Evolutionary conservation across 2,797 vertebrate species (phyloP).

Genomic region (Mus spretus): DNA sequence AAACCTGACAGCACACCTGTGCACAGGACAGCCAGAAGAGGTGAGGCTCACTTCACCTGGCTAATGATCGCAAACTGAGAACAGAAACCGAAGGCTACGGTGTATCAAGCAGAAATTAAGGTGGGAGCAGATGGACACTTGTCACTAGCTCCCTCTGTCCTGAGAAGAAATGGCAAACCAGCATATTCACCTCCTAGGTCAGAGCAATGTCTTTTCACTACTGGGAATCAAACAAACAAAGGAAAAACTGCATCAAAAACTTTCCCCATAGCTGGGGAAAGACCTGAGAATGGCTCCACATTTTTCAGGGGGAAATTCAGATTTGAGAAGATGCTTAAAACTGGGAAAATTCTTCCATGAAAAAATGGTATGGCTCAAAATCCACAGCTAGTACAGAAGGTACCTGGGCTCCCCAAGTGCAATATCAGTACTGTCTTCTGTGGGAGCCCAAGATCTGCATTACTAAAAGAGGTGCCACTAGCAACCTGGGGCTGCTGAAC

Average conservation of each 20-base stretch:
- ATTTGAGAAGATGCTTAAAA: not conserved
- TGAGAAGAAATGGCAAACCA: not conserved
- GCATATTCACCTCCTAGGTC: not conserved
- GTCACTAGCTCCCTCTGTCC: not conserved
- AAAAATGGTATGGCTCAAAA: not conserved
- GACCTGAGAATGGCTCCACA: not conserved
- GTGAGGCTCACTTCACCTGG: not conserved
- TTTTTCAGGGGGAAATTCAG: not conserved
- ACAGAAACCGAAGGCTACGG: not conserved
- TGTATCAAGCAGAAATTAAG: not conserved
- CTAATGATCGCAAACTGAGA: not conserved
- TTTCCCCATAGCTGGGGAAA: constrained; percentile 19
- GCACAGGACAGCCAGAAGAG: not conserved
- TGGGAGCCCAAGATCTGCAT: not conserved
- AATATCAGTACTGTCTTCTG: not conserved
- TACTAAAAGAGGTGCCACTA: not conserved
- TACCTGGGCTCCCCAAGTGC: not conserved
- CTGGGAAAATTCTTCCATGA: not conserved
- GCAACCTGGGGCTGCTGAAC: not conserved
- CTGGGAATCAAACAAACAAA: not conserved
- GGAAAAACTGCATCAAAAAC: not conserved
- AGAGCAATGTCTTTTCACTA: not conserved
- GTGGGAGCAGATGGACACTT: not conserved
- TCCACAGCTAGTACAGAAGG: not conserved
- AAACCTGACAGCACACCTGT: not conserved